Percentiles rank a stretch among this genome's conserved stretches.
These are phyloP conservation scores for Boleophthalmus pectinirostris DNA, from an alignment of 2,113 vertebrate species.

Conservation along the genomic window DNA sequence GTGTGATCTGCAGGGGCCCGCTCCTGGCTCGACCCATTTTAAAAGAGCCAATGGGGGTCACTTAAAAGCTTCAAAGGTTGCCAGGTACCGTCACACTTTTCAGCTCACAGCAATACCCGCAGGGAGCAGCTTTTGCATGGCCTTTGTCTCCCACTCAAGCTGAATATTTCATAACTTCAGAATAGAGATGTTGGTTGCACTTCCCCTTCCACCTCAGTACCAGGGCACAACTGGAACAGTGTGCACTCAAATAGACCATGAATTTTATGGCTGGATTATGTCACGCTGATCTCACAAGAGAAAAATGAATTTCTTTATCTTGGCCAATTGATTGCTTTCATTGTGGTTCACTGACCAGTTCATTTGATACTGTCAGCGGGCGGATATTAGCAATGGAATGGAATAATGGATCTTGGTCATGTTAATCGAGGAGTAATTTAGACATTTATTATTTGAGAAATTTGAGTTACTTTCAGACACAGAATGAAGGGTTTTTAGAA, in stretches of 20 bases:
- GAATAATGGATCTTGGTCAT: slow-evolving; percentile 20
- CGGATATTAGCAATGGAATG: slow-evolving; percentile 33
- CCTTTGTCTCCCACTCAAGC: slow-evolving; percentile 41
- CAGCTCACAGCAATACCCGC: slow-evolving; percentile 14
- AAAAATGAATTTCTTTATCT: slow-evolving; percentile 38
- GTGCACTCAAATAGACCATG: not conserved
- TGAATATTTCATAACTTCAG: slow-evolving; percentile 67
- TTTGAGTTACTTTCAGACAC: not conserved
- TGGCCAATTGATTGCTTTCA: slow-evolving; percentile 32
- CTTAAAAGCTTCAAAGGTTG: slow-evolving; percentile 38
- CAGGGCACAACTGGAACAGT: not conserved
- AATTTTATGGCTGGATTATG: slow-evolving; percentile 3
- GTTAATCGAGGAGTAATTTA: slow-evolving; percentile 8
- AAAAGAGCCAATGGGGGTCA: slow-evolving; percentile 40
- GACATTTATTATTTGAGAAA: slow-evolving; percentile 22
- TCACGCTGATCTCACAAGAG: slow-evolving; percentile 21
- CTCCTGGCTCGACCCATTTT: slow-evolving; percentile 18
- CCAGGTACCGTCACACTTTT: slow-evolving; percentile 24
- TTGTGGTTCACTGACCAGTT: slow-evolving; percentile 26
- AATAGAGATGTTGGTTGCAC: slow-evolving; percentile 29
- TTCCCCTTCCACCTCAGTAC: slow-evolving; percentile 15
- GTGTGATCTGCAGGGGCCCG: slow-evolving; percentile 25
- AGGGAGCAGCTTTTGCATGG: slow-evolving; percentile 38
- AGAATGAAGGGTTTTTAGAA: not conserved
- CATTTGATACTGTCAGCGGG: slow-evolving; percentile 32